Base-by-base conservation (phyloP, 2,797 vertebrate genomes). In the Catamblyrhynchus diadema region DNA sequence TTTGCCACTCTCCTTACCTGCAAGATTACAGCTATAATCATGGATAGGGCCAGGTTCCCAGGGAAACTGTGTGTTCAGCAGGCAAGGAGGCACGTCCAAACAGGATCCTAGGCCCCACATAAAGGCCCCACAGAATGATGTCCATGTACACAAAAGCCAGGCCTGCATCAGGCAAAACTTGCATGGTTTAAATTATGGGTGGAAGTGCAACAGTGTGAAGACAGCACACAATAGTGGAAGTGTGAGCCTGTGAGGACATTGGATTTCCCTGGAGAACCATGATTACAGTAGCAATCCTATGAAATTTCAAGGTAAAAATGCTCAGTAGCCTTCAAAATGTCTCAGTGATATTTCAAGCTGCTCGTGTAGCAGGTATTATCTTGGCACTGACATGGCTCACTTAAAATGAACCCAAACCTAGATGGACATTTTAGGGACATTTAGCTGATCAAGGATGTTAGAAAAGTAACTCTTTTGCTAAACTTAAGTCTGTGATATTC, bases 51-150 rank as follows among this genome's bases (percentile, higher is more conserved):
- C 50, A 59, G 12, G 9, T 59, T 93, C 70, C 23, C 37, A 59
- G 37, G 42, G 27, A 57, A 79, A 73, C 35, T n/a, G 2, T 12
- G 5, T 32, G 22, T 53, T 89, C 64, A 59, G 32, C 32, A 54
- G 37, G 22, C 47, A 57, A 62, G 15, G 10, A 72, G 10, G 6
- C 14, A 81, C 4, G 5, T 79, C 41, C 12, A 44, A 24, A 69
- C 2, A 2, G 2, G 1, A 67, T 25, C 10, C 25, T 78, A n/a
- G 12, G 22, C 27, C 35, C 27, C 24, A 30, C 2, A 0, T 23
- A 41, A 72, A 59, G 10, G 21, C 12, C 10, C 25, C 33, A 17
- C 25, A 59, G 42, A 69, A 48, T 50, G 0, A 37, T 28, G 19
- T 41, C 30, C 33, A 41, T 3, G 8, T 24, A 41, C 33, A 53